Percentiles rank a stretch among this genome's conserved stretches.
Evolutionary conservation across 2,797 vertebrate species (phyloP).

Genomic region (Urocyon cinereoargenteus): DNA sequence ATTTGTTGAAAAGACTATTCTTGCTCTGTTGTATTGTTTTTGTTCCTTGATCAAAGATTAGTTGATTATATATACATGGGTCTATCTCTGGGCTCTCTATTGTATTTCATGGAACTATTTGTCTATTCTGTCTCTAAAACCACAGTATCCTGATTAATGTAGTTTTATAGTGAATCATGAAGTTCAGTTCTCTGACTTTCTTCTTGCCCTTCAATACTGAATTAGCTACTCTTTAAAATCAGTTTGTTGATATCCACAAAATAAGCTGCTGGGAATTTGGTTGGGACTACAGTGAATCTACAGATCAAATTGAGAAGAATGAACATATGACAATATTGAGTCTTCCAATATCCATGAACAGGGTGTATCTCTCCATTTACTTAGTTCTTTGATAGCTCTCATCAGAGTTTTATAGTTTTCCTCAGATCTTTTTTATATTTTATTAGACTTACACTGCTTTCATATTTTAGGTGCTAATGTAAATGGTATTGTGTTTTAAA

Average conservation of each 20-base stretch:
- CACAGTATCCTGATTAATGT: neutral
- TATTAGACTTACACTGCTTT: neutral
- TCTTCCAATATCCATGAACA: neutral
- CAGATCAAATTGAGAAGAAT: neutral
- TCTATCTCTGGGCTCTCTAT: neutral
- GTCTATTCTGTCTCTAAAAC: neutral
- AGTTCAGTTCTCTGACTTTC: neutral
- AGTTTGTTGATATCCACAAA: neutral
- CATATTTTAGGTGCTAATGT: neutral
- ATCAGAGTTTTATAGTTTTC: neutral
- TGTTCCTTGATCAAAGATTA: neutral
- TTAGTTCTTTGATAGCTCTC: neutral
- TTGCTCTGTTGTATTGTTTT: neutral
- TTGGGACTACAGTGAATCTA: neutral
- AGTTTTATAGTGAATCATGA: neutral
- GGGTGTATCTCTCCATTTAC: neutral
- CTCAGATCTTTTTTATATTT: neutral
- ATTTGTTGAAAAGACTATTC: neutral
- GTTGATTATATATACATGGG: neutral
- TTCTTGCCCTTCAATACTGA: neutral
- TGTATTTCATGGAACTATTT: neutral
- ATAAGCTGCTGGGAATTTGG: neutral
- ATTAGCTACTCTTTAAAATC: neutral
- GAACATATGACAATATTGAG: neutral
- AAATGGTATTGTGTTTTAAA: neutral